Evolutionary conservation across 2,113 vertebrate species (phyloP), one percentile per base, ranked within the genome.

Genomic region (Zosterops borbonicus): DNA sequence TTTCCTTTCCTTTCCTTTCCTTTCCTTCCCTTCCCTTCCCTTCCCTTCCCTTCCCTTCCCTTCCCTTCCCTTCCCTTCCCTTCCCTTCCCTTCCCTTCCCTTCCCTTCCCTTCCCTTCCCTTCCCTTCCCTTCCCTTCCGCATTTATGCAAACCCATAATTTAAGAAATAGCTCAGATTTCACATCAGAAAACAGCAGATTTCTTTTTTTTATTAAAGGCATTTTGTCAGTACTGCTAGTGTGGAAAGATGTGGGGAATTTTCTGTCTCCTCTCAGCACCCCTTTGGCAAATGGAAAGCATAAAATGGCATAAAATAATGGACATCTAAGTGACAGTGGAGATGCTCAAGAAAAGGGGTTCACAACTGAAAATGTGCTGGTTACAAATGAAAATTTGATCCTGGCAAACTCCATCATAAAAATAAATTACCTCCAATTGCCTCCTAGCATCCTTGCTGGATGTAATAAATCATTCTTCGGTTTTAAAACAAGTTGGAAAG

Each of bases 141-240:
- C 65, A 64, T 89, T 93, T 62, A 85, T 89, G 80, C 86, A 71
- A 91, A 83, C 56, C 17, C 49, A 8, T 59, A 69, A 49, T 95
- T 95, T 94, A 92, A 88, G 68, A 50, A 91, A 12, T 73, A 84
- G 14, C 28, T 70, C 68, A 6, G 13, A 94, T 94, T 82, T 91
- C 60, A 92, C 63, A 86, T 21, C 62, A 90, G 68, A 93, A 94
- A 96, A 53, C 11, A 84, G 52, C 9, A n/a, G n/a, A 56, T 39
- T 90, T 52, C n/a, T 17, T 83, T 63, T 64, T n/a, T 74, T 24
- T 24, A 79, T 94, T 91, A 82, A 94, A 79, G 20, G 16, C 7
- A 42, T 25, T 75, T 75, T 84, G 13, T 87, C 93, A 89, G 65
- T 62, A 37, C 35, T 60, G 35, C 44, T 39, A n/a, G 69, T 19